Base-by-base conservation (phyloP, 2,888 invertebrate species). In the Geotrupes spiniger region DNA sequence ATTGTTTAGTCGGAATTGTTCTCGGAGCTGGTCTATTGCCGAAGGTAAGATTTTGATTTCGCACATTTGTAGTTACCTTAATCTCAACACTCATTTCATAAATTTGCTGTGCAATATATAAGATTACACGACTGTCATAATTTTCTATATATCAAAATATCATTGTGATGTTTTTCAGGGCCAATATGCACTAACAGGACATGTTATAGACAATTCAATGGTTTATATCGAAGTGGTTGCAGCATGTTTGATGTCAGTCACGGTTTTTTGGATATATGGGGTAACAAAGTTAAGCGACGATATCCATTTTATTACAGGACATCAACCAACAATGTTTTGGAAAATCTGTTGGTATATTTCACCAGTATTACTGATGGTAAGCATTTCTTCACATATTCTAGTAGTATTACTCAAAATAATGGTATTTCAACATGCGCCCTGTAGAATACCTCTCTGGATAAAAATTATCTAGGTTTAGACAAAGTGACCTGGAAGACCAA, bases 311-410 rank as follows among this genome's bases (percentile, higher is more conserved):
- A 15, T 51, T 17, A 37, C 42, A 15, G 52, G 55, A 17, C 38
- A 38, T 9, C 55, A 57, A 45, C 57, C 57, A 1, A 46, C 52
- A 1, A 52, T 45, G 27, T 57, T 43, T 36, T 57, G 57, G 57
- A 53, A 54, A 42, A 45, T 53, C 10, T 47, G 36, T 26, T 57
- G 57, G 57, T 53, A 51, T 27, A 10, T 49, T 2, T 42, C 28
- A 5, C 57, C 57, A 2, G 2, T 38, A 10, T 5, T 51, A n/a
- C 29, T 44, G 4, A 25, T 29, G n/a, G 42, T 42, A 27, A 21
- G 16, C 38, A 14, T 31, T 25, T 11, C n/a, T 27, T 5, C 36
- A 43, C 26, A 38, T 10, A 33, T 2, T 11, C 38, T 25, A 33
- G 11, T 42, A 37, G n/a, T n/a, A n/a, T n/a, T n/a, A n/a, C n/a